Evolutionary conservation across 30 jellyfish, hydroid and myxozoan genomes (phyloP).

Genomic region (Pelagia noctiluca): DNA sequence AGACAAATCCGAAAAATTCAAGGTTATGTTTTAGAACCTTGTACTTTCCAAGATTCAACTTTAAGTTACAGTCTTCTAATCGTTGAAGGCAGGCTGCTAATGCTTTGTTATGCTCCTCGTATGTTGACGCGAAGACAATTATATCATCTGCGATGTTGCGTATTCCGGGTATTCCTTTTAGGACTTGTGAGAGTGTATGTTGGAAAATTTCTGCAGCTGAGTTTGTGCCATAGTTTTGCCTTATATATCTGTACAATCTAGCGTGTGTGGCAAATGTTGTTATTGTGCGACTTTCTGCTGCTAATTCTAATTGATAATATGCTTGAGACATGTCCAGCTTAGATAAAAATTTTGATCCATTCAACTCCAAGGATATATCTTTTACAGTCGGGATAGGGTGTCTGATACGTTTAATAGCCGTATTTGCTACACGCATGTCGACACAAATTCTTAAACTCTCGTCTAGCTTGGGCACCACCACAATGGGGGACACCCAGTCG

Average conservation of each 20-base stretch:
- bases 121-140: constrained; percentile 6
- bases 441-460: constrained; percentile 39
- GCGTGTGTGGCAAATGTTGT: constrained; percentile 29
- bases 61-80: constrained; percentile 29
- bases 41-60: constrained; percentile 40
- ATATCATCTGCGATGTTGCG: constrained; percentile 32
- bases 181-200: not conserved
- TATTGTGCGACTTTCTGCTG: constrained; percentile 38
- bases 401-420: constrained; percentile 46
- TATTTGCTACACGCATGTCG: constrained; percentile 57
- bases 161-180: constrained; percentile 10
- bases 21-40: constrained; percentile 9
- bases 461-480: constrained; percentile 53
- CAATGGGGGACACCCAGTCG: constrained; percentile 60
- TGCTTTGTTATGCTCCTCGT: constrained; percentile 38
- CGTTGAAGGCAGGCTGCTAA: constrained; percentile 26
- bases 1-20: constrained; percentile 24
- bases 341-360: constrained; percentile 60
- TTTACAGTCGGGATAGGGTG: constrained; percentile 63
- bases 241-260: constrained; percentile 16
- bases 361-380: constrained; percentile 19
- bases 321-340: constrained; percentile 26
- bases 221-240: constrained; percentile 30
- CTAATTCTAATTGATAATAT: constrained; percentile 24
- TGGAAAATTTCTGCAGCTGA: constrained; percentile 54